Evolutionary conservation across 2,797 vertebrate species (phyloP), one percentile per base, ranked within the genome.

Genomic region (Catharus ustulatus): DNA sequence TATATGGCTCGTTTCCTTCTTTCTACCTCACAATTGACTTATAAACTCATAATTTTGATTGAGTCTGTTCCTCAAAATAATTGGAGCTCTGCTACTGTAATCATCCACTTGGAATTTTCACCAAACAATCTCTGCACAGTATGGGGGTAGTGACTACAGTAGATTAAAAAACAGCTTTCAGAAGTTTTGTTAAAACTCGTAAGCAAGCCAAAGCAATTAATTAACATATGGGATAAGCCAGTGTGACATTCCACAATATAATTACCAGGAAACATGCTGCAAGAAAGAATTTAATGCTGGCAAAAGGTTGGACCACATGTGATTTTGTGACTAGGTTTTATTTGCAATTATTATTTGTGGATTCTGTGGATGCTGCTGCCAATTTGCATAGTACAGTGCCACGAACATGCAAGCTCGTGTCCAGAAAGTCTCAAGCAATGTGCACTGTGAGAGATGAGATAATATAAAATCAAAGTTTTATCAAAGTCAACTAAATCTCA

Each of bases 151-250:
- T 66, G 40, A 91, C 83, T 84, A 55, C 40, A 93, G 73, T 55
- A 94, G 62, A 91, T 88, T 78, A 86, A 86, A 77, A 84, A 94
- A 38, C 73, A 76, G 83, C 74, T 91, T 95, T 93, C 79, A 51
- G 20, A 84, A 90, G 34, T 89, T 94, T 64, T 51, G 57, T 87
- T 93, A 62, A 87, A 89, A 94, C 84, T 66, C 58, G 21, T 78
- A 86, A 76, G 58, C 64, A 72, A 94, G 92, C 81, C 90, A 89
- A 94, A 87, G 89, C 73, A 93, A 94, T 95, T 95, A 95, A 95
- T 89, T 93, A 94, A 84, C 87, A 92, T 81, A 92, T 1, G 7
- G 85, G 58, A 84, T 66, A 91, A 87, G 46, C 62, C 82, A 76
- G 59, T 19, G 34, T 89, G 84, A 87, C 83, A 84, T 78, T 68